Evolutionary conservation across 1,140 invertebrate genomes (phyloP).

Genomic region (Fopius arisanus): DNA sequence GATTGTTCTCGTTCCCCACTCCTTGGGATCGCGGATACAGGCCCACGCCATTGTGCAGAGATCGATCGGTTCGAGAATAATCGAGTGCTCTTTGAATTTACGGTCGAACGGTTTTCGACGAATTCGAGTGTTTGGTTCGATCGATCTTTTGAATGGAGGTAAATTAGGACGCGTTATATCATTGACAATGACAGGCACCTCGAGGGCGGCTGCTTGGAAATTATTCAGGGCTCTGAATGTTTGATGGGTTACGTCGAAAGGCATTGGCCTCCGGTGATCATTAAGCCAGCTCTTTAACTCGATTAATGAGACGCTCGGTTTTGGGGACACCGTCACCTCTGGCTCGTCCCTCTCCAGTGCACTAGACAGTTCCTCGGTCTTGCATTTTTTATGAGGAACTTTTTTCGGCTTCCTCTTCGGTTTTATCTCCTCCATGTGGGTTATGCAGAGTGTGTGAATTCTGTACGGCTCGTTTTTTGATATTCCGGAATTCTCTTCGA

Average conservation of each 20-base stretch:
- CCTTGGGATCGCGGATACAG: conserved; percentile 52
- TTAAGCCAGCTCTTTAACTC: conserved; percentile 47
- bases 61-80: conserved; percentile 47
- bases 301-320: conserved; percentile 44
- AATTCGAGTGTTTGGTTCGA: background rate
- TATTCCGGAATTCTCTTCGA: conserved; percentile 43
- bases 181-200: conserved; percentile 50
- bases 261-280: background rate
- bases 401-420: background rate
- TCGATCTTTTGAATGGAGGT: conserved; percentile 39
- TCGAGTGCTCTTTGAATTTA: conserved; percentile 40
- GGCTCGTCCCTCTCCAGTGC: background rate
- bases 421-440: conserved; percentile 44
- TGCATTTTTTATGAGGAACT: background rate
- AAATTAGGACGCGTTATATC: conserved; percentile 44
- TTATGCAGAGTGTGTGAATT: conserved; percentile 48
- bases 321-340: background rate
- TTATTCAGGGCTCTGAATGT: conserved; percentile 44
- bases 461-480: conserved; percentile 40
- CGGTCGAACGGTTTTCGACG: conserved; percentile 39
- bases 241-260: conserved; percentile 6
- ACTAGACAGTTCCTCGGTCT: background rate
- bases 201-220: conserved; percentile 47
- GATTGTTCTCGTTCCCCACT: conserved; percentile 51
- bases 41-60: conserved; percentile 60